Evolutionary conservation across 37 sponge, comb jelly and placozoan genomes (phyloP), one percentile per base, ranked within the genome.

Genomic region (Diacarnus erythraeanus): DNA sequence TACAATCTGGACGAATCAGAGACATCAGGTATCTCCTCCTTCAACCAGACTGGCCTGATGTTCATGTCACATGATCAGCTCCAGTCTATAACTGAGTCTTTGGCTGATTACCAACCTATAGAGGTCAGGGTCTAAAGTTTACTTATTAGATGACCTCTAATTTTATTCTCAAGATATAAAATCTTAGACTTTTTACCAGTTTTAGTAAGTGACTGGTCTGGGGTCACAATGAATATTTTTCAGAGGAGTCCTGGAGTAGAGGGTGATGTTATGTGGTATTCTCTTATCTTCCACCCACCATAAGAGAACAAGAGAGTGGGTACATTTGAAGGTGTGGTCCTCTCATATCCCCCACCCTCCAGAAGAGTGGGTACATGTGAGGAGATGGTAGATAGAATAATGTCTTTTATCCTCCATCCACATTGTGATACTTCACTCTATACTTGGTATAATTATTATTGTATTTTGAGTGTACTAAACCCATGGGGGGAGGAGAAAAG

Each of bases 31-130:
- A 59, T 89, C 59, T 89, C 83, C 66, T 39, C 64, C 2, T 38
- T 86, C 44, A 72, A 88, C 66, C 86, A 86, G 77, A 90, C 88
- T 3, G 94, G 91, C 22, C 61, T 90, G 69, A 64, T 85, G 61
- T 89, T 93, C 78, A 78, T 90, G 88, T 70, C 94, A 0, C 65
- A 60, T 8, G 72, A 90, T 21, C 87, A 90, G 69, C 76, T 94
- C 34, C 59, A 72, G 64, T 54, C 64, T 42, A 87, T 94, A 9
- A 64, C 81, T 3, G 78, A 70, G 4, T 69, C 59, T 22, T 78
- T 94, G 8, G 27, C 66, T 31, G 31, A 18, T 2, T 30, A 30
- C 66, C 66, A 65, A 35, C 31, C 66, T 12, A 30, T 8, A 34
- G 33, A 65, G 66, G 66, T 65, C 17, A 30, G 66, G 29, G 2